Conservation (phyloP, 2,113 vertebrate genomes). For the Sakesphorus luctuosus region DNA sequence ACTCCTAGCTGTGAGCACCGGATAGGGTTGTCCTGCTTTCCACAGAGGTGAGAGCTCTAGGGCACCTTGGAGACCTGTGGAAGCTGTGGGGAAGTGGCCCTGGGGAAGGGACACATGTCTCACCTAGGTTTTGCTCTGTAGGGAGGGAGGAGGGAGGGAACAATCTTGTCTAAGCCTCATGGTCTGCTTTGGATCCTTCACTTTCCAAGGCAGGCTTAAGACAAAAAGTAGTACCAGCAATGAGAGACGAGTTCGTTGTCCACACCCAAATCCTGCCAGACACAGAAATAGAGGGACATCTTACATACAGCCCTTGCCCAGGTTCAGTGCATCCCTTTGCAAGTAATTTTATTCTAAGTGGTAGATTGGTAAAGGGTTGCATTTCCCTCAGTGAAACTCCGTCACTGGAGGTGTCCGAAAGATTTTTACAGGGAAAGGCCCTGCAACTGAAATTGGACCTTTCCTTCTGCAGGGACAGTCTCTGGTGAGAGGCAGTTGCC, state of each 20-base stretch:
- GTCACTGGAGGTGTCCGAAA: not conserved
- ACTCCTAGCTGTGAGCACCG: not conserved
- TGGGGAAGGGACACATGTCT: not conserved
- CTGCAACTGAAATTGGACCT: not conserved
- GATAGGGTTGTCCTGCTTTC: not conserved
- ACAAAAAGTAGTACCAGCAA: not conserved
- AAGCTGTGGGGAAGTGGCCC: not conserved
- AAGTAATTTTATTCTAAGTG: not conserved
- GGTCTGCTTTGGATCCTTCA: not conserved
- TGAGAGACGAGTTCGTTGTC: not conserved
- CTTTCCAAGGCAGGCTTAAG: not conserved
- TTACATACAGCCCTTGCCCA: not conserved
- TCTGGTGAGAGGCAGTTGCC: not conserved
- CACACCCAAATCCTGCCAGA: not conserved
- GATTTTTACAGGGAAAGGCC: not conserved
- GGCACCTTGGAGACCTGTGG: not conserved
- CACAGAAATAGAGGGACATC: fast-evolving
- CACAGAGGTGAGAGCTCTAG: not conserved
- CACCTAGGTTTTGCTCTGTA: not conserved
- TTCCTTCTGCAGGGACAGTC: not conserved
- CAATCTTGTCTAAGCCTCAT: not conserved
- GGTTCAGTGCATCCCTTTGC: not conserved
- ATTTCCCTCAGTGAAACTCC: not conserved
- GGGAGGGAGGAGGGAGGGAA: not conserved
- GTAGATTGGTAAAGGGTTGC: not conserved